A percentile compares a stretch with the other conserved stretches of the same genome.
Conservation (phyloP, 2,888 invertebrate genomes). For the Synanthedon tipuliformis region DNA sequence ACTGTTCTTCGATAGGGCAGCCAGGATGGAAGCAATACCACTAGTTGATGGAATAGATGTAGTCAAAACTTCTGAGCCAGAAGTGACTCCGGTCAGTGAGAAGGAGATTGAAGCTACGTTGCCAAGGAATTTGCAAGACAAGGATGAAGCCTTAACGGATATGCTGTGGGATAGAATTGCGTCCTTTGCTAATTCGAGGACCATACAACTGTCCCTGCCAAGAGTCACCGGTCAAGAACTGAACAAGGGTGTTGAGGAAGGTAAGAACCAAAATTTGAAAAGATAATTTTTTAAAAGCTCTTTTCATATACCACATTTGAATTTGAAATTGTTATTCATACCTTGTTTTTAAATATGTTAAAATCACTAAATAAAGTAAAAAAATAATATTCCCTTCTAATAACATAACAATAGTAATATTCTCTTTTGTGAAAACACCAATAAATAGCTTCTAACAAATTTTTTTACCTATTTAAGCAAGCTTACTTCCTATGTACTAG, state of each 20-base stretch:
- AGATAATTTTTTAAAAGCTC: no score
- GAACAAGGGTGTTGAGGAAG: constrained; percentile 80
- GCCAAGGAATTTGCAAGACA: constrained; percentile 74
- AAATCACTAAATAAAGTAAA: no score
- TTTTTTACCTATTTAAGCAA: no score
- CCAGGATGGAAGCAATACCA: constrained; percentile 75
- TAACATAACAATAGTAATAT: no score
- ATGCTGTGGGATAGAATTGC: constrained; percentile 79
- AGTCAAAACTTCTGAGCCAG: constrained; percentile 64
- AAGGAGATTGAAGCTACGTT: constrained; percentile 77
- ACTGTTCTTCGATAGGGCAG: constrained; percentile 80
- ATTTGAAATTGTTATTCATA: no score
- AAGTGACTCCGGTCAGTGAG: constrained; percentile 66
- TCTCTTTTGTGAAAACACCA: no score
- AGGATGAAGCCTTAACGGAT: constrained; percentile 75
- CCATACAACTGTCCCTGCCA: constrained; percentile 81
- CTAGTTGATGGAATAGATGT: constrained; percentile 75
- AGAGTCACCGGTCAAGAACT: constrained; percentile 76
- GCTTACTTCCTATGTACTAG: no score
- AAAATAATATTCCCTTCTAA: no score
- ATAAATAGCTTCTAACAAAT: no score
- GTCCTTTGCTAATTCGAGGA: constrained; percentile 79
- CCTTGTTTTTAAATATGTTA: no score
- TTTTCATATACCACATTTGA: no score
- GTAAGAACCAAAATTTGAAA: constrained; percentile 48